These are phyloP conservation scores for Menidia beryllina DNA, from an alignment of 2,113 vertebrate genomes.

Conservation along the genomic window DNA sequence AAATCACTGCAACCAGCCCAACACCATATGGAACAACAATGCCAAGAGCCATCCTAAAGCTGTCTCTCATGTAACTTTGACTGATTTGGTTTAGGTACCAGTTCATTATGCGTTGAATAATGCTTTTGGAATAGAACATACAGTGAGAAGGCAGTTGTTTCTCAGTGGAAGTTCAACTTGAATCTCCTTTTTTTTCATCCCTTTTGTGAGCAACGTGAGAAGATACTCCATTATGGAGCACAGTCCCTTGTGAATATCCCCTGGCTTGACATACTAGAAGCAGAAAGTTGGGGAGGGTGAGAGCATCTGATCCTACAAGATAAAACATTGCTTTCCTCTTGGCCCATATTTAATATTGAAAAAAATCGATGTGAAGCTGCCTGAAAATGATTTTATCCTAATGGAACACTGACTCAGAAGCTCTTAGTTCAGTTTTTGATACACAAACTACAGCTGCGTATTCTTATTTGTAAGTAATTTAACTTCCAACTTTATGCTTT, in stretches of 20 bases:
- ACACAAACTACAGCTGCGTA: background rate
- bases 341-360: slow-evolving; percentile 62
- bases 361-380: slow-evolving; percentile 61
- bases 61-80: background rate
- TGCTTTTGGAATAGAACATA: background rate
- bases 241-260: slow-evolving; percentile 7
- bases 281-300: slow-evolving; percentile 1
- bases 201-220: background rate
- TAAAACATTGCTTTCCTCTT: slow-evolving; percentile 48
- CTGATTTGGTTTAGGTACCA: background rate
- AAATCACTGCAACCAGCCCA: slow-evolving; percentile 36
- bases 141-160: background rate
- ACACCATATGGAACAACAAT: slow-evolving; percentile 22
- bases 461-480: background rate
- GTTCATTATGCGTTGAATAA: slow-evolving; percentile 2
- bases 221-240: slow-evolving; percentile 7
- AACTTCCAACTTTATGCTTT: background rate
- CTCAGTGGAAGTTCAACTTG: background rate
- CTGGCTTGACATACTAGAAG: slow-evolving; percentile 15
- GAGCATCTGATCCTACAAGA: slow-evolving; percentile 25
- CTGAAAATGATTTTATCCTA: slow-evolving; percentile 36
- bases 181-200: background rate
- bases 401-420: slow-evolving; percentile 11
- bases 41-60: slow-evolving; percentile 4
- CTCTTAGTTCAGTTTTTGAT: background rate